Conservation (phyloP, 2,113 vertebrate species). For the Cyanoderma ruficeps region DNA sequence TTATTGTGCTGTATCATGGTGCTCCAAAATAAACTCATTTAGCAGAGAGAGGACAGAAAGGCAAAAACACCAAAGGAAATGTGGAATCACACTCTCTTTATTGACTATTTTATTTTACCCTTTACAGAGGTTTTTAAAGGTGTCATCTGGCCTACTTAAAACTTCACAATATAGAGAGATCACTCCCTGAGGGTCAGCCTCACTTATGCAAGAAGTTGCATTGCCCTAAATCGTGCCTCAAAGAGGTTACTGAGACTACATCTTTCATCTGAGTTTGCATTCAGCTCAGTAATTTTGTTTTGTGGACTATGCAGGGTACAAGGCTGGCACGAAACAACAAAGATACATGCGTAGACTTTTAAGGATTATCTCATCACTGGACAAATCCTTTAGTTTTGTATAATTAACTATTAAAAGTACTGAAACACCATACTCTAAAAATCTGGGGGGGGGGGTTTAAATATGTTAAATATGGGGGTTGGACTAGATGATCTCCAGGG, state of each 20-base stretch:
- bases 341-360: not conserved
- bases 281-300: not conserved
- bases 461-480: not conserved
- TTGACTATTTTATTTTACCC: not conserved
- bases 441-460: too few species aligned
- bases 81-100: not conserved
- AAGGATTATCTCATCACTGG: not conserved
- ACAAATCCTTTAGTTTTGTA: not conserved
- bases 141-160: slow-evolving; percentile 20
- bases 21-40: slow-evolving; percentile 2
- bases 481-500: not conserved
- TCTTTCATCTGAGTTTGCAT: not conserved
- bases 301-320: not conserved
- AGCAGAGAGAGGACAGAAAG: not conserved
- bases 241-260: not conserved
- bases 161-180: not conserved
- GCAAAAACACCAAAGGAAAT: not conserved
- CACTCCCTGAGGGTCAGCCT: slow-evolving; percentile 12
- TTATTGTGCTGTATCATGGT: not conserved
- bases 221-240: slow-evolving; percentile 22
- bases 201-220: not conserved
- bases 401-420: not conserved
- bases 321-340: not conserved
- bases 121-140: not conserved
- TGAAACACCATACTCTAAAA: not conserved